phyloP scores from a whole-genome alignment of 2,113 vertebrate genomes.

The Microtus richardsoni region DNA sequence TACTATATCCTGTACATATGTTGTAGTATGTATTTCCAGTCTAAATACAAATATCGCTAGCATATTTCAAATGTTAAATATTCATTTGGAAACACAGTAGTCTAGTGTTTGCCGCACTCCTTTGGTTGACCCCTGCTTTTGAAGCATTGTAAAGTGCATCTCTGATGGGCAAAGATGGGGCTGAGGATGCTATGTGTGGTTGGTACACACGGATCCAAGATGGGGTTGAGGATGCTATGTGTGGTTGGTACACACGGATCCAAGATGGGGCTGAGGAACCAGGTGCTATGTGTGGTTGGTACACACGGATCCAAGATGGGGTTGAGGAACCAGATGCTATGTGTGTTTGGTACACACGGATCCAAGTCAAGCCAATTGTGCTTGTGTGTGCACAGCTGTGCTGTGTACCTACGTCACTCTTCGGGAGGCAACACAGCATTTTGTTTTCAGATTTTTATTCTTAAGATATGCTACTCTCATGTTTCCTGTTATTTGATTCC shows the following conservation, averaged over 20 bases:
- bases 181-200: not conserved
- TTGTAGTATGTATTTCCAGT: not conserved
- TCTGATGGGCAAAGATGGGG: not conserved
- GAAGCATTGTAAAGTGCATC: not conserved
- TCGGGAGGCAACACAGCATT: slow-evolving; percentile 8
- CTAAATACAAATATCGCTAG: not conserved
- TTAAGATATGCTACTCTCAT: not conserved
- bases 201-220: no score
- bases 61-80: slow-evolving; percentile 8
- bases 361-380: not conserved
- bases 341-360: not conserved
- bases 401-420: not conserved
- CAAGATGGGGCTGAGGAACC: not conserved
- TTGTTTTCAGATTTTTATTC: slow-evolving; percentile 26
- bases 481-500: not conserved
- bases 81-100: not conserved
- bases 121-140: not conserved
- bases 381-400: not conserved
- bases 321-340: not conserved
- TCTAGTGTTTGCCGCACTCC: not conserved
- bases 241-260: not conserved
- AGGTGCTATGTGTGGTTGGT: not conserved
- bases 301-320: not conserved
- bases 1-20: not conserved
- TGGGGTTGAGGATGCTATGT: not conserved